Percentiles rank a stretch among this genome's conserved stretches.
Conservation (phyloP, 1,140 invertebrate genomes). For the Agrypnia vestita region DNA sequence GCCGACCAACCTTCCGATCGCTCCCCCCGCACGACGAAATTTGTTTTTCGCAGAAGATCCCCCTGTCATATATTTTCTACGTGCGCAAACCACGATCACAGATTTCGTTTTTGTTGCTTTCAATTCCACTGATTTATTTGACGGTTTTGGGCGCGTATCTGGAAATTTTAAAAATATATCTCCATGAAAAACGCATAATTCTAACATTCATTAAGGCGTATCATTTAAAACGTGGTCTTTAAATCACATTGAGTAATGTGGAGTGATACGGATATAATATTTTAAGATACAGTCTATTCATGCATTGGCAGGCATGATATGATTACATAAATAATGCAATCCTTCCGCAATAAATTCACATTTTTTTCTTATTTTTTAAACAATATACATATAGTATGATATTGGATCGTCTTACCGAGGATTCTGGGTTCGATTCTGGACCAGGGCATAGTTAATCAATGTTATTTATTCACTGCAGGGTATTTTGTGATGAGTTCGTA, state of each 20-base stretch:
- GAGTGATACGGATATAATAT: background rate
- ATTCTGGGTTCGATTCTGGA: too few relatives aligned
- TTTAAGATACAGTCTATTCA: too few relatives aligned
- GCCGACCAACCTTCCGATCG: conserved; percentile 7
- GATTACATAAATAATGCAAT: too few relatives aligned
- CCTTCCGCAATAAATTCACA: too few relatives aligned
- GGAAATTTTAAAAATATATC: conserved; percentile 8
- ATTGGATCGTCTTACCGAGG: too few relatives aligned
- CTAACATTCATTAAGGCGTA: conserved; percentile 22
- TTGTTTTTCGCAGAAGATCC: conserved; percentile 38
- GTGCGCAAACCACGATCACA: conserved; percentile 41
- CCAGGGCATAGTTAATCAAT: too few relatives aligned
- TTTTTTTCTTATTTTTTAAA: too few relatives aligned
- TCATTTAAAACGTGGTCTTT: background rate
- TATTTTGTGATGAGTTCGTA: too few relatives aligned
- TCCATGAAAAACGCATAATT: conserved; percentile 30
- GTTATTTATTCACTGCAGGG: too few relatives aligned
- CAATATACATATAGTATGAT: too few relatives aligned
- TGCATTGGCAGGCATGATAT: too few relatives aligned
- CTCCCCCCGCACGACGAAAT: conserved; percentile 32
- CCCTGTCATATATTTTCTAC: conserved; percentile 43
- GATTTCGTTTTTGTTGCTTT: conserved; percentile 33
- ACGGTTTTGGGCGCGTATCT: conserved; percentile 32
- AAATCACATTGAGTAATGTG: background rate
- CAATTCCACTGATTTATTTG: conserved; percentile 42